A percentile compares a stretch with the other conserved stretches of the same genome.
Evolutionary conservation across 2,888 invertebrate species (phyloP).

Genomic region (Resseliella maxima): DNA sequence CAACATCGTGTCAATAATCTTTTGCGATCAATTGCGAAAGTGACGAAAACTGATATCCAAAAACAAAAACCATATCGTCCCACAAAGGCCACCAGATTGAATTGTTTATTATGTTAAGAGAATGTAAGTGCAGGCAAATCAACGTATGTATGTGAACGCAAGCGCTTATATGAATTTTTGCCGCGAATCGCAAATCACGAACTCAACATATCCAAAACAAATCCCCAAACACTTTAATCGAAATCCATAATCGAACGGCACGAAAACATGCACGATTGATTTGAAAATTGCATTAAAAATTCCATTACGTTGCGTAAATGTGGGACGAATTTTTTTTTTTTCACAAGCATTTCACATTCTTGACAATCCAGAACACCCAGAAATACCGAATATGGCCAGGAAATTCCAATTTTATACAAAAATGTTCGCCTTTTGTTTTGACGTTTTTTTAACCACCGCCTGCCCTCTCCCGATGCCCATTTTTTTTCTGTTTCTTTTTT

Average conservation of each 20-base stretch:
- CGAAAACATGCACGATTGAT: neutral
- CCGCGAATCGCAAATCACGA: neutral
- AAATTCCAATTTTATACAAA: too few relatives aligned
- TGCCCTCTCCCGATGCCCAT: too few relatives aligned
- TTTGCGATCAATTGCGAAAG: neutral
- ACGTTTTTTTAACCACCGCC: too few relatives aligned
- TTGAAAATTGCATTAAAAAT: neutral
- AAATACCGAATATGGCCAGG: too few relatives aligned
- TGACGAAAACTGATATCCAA: slow-evolving; percentile 16
- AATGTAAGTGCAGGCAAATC: neutral
- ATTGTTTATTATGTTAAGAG: neutral
- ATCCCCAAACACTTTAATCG: neutral
- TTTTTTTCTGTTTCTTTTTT: too few relatives aligned
- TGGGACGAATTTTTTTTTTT: neutral
- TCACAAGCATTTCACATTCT: too few relatives aligned
- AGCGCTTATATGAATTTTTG: neutral
- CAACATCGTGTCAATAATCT: slow-evolving; percentile 19
- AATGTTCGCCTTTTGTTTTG: too few relatives aligned
- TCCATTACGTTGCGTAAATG: neutral
- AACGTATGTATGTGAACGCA: neutral
- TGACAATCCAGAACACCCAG: too few relatives aligned
- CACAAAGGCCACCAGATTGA: neutral
- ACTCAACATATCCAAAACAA: neutral
- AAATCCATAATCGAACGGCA: too few relatives aligned
- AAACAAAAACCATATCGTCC: neutral